Conservation (phyloP, 1,140 invertebrate genomes). For the Solen grandis region DNA sequence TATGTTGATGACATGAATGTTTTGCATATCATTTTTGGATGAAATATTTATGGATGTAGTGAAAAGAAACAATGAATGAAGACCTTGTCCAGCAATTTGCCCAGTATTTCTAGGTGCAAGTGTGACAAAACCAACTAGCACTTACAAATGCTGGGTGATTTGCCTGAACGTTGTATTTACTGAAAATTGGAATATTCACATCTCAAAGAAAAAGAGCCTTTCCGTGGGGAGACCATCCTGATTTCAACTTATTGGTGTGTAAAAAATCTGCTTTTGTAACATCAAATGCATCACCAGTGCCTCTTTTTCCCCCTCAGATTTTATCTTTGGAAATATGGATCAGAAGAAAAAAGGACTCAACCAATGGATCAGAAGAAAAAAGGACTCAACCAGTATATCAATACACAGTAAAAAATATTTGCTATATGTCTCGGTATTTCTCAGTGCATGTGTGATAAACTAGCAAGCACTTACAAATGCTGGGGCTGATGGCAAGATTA, state of each 20-base stretch:
- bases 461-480: constrained; percentile 64
- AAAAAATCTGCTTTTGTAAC: too few species aligned
- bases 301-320: too few species aligned
- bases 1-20: too few species aligned
- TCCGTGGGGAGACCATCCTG: neutral
- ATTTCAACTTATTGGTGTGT: neutral
- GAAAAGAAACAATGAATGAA: too few species aligned
- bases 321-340: constrained; percentile 9
- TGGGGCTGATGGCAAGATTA: constrained; percentile 38
- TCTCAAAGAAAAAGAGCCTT: constrained; percentile 23
- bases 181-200: neutral
- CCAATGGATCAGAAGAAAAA: neutral
- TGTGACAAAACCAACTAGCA: constrained; percentile 36
- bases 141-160: constrained; percentile 48
- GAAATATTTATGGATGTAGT: too few species aligned
- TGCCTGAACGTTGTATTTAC: neutral
- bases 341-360: neutral
- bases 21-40: too few species aligned
- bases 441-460: constrained; percentile 44
- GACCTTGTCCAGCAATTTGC: too few species aligned
- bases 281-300: too few species aligned
- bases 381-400: neutral
- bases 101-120: constrained; percentile 18
- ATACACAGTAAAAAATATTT: constrained; percentile 1
- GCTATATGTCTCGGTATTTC: constrained; percentile 28